phyloP scores from a whole-genome alignment of 2,113 vertebrate species.

The Elanus axillaris region DNA sequence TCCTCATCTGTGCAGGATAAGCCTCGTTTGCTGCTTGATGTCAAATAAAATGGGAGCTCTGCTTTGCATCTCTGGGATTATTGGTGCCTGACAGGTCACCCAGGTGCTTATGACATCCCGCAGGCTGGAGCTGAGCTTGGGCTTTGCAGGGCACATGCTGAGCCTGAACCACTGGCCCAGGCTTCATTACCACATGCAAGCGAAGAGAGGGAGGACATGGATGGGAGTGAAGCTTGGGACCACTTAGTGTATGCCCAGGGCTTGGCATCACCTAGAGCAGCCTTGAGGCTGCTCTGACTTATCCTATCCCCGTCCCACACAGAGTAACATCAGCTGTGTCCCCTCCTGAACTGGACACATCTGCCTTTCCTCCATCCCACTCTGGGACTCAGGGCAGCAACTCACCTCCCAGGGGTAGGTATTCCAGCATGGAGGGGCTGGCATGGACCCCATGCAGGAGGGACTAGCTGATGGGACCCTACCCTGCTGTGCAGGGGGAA shows the following conservation, averaged over 20 bases:
- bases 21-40: not conserved
- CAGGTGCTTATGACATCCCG: rapidly evolving
- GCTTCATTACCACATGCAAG: not conserved
- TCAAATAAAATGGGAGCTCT: not conserved
- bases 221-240: not conserved
- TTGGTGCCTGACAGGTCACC: not conserved
- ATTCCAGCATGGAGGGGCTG: not conserved
- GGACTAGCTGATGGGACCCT: not conserved
- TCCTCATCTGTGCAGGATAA: not conserved
- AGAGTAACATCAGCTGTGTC: not conserved
- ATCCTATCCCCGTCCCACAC: rapidly evolving
- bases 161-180: not conserved
- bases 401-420: not conserved
- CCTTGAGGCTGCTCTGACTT: not conserved
- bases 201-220: not conserved
- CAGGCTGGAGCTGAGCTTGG: not conserved
- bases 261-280: not conserved
- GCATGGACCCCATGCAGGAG: rapidly evolving
- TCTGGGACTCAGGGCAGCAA: not conserved
- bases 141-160: not conserved
- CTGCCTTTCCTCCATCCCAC: not conserved
- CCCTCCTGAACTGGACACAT: not conserved
- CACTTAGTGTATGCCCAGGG: not conserved
- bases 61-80: not conserved
- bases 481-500: not conserved